Conservation (phyloP, 1,140 invertebrate genomes). For the Pseudachorutes palmiensis region DNA sequence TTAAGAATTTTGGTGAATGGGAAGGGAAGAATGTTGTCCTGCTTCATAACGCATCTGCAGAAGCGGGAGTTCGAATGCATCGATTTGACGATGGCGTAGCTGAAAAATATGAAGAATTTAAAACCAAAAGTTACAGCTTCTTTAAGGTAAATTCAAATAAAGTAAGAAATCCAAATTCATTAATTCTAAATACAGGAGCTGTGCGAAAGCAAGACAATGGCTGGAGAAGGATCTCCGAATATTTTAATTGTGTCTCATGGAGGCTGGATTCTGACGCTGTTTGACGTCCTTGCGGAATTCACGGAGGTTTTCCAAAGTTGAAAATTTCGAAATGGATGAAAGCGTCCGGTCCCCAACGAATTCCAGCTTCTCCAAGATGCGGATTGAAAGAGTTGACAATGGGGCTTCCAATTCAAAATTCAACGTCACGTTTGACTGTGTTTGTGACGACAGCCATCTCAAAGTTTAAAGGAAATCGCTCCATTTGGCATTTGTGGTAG, state of each 20-base stretch:
- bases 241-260: slow-evolving; percentile 30
- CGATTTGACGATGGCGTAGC: slow-evolving; percentile 17
- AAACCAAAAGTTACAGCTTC: slow-evolving; percentile 16
- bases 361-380: neutral
- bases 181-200: slow-evolving; percentile 16
- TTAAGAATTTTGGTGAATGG: slow-evolving; percentile 27
- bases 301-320: neutral
- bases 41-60: slow-evolving; percentile 1
- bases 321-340: neutral
- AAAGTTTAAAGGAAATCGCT: neutral
- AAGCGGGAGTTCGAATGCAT: slow-evolving; percentile 15
- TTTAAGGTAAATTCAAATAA: slow-evolving; percentile 19
- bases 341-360: neutral
- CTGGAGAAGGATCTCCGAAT: slow-evolving; percentile 11
- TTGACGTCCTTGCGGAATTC: slow-evolving; percentile 11
- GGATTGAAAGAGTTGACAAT: neutral
- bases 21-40: slow-evolving; percentile 5
- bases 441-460: neutral
- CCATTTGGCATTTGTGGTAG: no score
- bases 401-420: neutral
- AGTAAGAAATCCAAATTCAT: no score
- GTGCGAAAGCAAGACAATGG: slow-evolving; percentile 14
- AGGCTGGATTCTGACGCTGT: slow-evolving; percentile 21
- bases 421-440: neutral
- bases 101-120: slow-evolving; percentile 21